Conservation (phyloP, 2,113 vertebrate species). For the Agapornis roseicollis region DNA sequence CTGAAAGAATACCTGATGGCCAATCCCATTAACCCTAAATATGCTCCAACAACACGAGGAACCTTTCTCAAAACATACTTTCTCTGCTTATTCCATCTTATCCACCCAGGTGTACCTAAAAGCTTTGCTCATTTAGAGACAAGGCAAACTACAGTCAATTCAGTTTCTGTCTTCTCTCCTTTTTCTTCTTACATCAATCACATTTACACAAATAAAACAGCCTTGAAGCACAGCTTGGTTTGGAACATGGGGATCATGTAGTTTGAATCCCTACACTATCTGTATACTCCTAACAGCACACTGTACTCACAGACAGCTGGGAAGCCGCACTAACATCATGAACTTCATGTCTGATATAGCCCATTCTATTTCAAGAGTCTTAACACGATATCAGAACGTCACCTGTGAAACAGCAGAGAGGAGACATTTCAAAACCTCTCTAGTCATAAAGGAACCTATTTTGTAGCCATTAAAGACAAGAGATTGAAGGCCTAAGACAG, state of each 20-base stretch:
- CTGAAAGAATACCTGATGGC: neutral
- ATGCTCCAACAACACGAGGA: neutral
- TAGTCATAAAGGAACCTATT: neutral
- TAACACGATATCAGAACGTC: neutral
- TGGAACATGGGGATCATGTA: neutral
- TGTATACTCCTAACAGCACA: accelerated
- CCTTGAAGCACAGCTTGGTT: neutral
- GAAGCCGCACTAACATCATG: neutral
- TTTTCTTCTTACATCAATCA: neutral
- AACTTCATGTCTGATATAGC: neutral
- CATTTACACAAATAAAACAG: neutral
- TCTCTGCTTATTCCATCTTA: neutral
- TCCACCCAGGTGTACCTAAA: neutral
- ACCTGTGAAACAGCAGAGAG: neutral
- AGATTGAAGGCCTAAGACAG: neutral
- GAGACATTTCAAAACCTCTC: neutral
- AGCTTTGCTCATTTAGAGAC: neutral
- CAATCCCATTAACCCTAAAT: neutral
- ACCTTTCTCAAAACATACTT: neutral
- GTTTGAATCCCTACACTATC: neutral
- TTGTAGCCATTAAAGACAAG: neutral
- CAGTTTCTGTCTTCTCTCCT: neutral
- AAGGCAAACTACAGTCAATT: neutral
- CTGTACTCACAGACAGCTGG: neutral
- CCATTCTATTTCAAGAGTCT: neutral